These are phyloP conservation scores for Hippasteria phrygiana DNA, from an alignment of 53 echinoderm and acorn worm genomes.

Conservation along the genomic window DNA sequence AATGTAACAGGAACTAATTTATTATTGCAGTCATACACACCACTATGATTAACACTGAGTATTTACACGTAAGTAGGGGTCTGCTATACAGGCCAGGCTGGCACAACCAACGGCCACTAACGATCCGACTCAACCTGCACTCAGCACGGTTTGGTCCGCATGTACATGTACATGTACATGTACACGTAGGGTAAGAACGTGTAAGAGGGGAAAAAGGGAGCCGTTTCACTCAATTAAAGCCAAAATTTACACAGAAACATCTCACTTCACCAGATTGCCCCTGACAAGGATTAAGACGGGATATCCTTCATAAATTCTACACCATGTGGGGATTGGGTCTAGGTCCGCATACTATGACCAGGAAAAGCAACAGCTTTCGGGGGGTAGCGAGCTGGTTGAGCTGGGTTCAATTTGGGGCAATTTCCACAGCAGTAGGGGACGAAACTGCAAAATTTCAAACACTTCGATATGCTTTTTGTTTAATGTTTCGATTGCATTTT, in stretches of 20 bases:
- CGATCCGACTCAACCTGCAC: conserved; percentile 15
- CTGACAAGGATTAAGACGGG: conserved; percentile 6
- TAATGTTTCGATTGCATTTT: too few species aligned
- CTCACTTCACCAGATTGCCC: background rate
- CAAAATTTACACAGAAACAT: background rate
- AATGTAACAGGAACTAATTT: conserved; percentile 66
- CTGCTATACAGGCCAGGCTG: background rate
- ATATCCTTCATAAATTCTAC: background rate
- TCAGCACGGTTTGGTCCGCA: background rate
- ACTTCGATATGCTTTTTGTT: too few species aligned
- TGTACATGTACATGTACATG: background rate
- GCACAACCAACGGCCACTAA: conserved; percentile 24
- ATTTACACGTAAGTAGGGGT: background rate
- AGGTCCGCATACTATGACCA: too few species aligned
- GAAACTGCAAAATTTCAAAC: too few species aligned
- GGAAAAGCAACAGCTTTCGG: too few species aligned
- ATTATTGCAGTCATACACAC: conserved; percentile 50
- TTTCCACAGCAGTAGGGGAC: too few species aligned
- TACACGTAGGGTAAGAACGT: too few species aligned
- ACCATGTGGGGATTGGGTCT: too few species aligned
- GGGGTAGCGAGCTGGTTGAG: too few species aligned
- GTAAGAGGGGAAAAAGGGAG: background rate
- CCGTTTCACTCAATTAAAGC: conserved; percentile 9
- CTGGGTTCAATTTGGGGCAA: too few species aligned
- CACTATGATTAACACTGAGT: conserved; percentile 63